Evolutionary conservation across 2,113 vertebrate genomes (phyloP).

Genomic region (Rynchops niger): DNA sequence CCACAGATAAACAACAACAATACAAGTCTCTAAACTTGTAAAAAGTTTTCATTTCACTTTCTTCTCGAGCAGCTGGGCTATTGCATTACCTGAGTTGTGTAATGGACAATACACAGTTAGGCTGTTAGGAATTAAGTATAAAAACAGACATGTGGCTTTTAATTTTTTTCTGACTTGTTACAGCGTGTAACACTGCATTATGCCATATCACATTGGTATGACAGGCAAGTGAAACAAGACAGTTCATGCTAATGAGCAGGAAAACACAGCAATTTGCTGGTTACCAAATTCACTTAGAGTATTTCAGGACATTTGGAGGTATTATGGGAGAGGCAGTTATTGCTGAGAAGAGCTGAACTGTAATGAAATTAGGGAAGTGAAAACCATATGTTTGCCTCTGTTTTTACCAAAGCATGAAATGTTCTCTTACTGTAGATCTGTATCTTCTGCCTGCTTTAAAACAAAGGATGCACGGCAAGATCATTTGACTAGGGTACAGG

Average conservation of each 20-base stretch:
- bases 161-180: conserved; percentile 40
- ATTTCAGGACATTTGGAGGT: conserved; percentile 35
- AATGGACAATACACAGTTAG: conserved; percentile 14
- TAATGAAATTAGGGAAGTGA: conserved; percentile 42
- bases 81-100: conserved; percentile 23
- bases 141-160: conserved; percentile 24
- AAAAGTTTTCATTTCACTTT: not conserved
- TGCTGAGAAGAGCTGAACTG: conserved; percentile 23
- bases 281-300: conserved; percentile 25
- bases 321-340: conserved; percentile 37
- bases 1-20: not conserved
- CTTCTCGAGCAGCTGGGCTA: not conserved
- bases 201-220: not conserved
- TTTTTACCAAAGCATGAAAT: conserved; percentile 15
- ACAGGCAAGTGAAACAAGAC: conserved; percentile 20
- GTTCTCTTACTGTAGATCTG: not conserved
- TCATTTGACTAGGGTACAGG: not conserved
- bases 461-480: not conserved
- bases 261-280: conserved; percentile 9
- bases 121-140: conserved; percentile 18
- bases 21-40: not conserved
- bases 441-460: not conserved
- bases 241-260: conserved; percentile 13
- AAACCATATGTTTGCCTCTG: conserved; percentile 48
- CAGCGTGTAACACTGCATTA: not conserved